Conservation (phyloP, 2,888 invertebrate genomes). For the Andrena fulva region DNA sequence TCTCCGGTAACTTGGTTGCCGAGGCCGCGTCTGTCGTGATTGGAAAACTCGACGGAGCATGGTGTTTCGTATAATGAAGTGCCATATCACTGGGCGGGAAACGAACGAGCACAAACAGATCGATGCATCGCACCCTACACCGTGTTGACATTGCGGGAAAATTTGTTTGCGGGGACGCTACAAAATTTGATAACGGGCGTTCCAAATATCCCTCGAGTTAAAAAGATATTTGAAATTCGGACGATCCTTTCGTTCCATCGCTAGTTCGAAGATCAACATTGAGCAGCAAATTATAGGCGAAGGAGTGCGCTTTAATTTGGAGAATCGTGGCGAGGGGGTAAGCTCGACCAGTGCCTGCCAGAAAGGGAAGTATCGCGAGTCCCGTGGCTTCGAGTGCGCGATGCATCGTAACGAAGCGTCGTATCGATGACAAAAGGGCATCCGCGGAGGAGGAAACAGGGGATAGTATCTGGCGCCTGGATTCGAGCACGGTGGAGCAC, state of each 20-base stretch:
- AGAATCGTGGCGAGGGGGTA: background rate
- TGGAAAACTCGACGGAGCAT: conserved; percentile 52
- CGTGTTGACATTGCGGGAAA: background rate
- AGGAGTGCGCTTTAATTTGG: background rate
- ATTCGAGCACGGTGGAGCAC: conserved; percentile 41
- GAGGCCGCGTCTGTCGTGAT: conserved; percentile 36
- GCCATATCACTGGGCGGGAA: conserved; percentile 56
- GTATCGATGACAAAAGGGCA: conserved; percentile 41
- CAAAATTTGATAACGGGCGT: background rate
- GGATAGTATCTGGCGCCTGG: conserved; percentile 53
- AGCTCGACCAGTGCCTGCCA: background rate
- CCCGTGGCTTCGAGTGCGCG: conserved; percentile 1
- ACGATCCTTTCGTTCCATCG: background rate
- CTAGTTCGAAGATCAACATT: background rate
- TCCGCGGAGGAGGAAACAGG: conserved; percentile 19
- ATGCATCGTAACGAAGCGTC: conserved; percentile 20
- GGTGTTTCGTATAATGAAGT: conserved; percentile 59
- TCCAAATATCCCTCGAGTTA: background rate
- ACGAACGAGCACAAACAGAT: conserved; percentile 25
- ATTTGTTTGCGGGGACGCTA: too few relatives aligned
- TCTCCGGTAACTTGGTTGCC: conserved; percentile 33
- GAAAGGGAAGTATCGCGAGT: background rate
- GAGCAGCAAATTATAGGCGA: background rate
- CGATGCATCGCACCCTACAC: conserved; percentile 32
- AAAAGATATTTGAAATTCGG: background rate